phyloP scores from a whole-genome alignment of 2,888 invertebrate species.

The Ormyrus labotus region DNA sequence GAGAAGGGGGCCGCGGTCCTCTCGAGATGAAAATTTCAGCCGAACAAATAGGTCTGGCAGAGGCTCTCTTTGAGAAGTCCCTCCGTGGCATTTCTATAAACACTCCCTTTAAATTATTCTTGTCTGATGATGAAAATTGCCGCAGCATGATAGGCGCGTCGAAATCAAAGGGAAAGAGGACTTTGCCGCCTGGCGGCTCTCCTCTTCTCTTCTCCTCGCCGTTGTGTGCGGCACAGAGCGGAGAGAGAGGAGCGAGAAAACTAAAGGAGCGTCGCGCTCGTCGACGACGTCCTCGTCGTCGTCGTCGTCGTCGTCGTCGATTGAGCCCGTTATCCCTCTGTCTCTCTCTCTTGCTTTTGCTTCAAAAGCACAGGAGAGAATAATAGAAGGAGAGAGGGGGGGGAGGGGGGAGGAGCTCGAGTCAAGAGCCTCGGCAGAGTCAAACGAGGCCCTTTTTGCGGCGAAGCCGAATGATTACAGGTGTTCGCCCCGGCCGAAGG shows the following conservation, averaged over 20 bases:
- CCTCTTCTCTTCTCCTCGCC: not conserved
- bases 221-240: not conserved
- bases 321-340: conserved; percentile 29
- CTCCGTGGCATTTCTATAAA: not conserved
- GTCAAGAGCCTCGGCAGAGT: not conserved
- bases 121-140: conserved; percentile 20
- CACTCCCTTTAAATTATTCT: conserved; percentile 16
- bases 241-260: no score
- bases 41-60: no score
- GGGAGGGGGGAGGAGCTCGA: not conserved
- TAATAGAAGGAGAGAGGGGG: conserved; percentile 12
- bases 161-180: conserved; percentile 27
- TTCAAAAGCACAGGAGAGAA: conserved; percentile 11
- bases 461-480: conserved; percentile 45
- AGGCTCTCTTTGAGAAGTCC: no score
- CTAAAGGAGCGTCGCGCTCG: not conserved
- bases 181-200: not conserved
- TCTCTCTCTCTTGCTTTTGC: not conserved
- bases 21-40: no score
- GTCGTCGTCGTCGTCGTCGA: conserved; percentile 19
- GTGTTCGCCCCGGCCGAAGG: conserved; percentile 41
- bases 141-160: not conserved
- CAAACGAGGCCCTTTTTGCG: conserved; percentile 47
- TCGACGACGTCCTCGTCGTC: conserved; percentile 2
- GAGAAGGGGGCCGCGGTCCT: no score